These are phyloP conservation scores for Cataglyphis rosenhaueri DNA, from an alignment of 2,888 invertebrate genomes.

Conservation along the genomic window DNA sequence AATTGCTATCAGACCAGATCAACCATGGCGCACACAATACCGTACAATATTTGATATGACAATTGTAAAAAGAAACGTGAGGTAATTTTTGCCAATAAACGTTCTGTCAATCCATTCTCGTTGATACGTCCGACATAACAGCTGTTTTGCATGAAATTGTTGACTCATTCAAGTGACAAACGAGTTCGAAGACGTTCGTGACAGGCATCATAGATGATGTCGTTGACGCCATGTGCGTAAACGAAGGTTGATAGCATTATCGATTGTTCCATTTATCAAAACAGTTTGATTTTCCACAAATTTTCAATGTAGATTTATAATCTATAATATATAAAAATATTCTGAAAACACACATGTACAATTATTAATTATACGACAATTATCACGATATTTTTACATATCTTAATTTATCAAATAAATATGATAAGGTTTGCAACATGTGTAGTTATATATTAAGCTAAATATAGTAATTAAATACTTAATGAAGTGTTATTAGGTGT, in stretches of 20 bases:
- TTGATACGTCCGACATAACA: background rate
- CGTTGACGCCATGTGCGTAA: slow-evolving; percentile 12
- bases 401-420: background rate
- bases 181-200: slow-evolving; percentile 1
- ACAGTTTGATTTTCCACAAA: background rate
- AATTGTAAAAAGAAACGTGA: background rate
- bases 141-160: slow-evolving; percentile 49
- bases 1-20: background rate
- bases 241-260: background rate
- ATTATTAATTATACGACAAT: background rate
- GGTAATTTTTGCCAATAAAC: background rate
- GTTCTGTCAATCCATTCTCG: background rate
- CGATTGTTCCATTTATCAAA: background rate
- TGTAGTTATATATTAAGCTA: background rate
- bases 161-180: slow-evolving; percentile 46
- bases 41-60: background rate
- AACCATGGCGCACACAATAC: background rate
- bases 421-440: background rate
- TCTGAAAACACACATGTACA: background rate
- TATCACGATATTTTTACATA: background rate
- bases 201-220: slow-evolving; percentile 3
- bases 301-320: background rate
- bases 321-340: background rate
- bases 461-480: background rate
- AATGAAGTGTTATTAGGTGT: background rate